A percentile compares a stretch with the other conserved stretches of the same genome.
Evolutionary conservation across 2,888 invertebrate species (phyloP).

Genomic region (Chouioia cunea): DNA sequence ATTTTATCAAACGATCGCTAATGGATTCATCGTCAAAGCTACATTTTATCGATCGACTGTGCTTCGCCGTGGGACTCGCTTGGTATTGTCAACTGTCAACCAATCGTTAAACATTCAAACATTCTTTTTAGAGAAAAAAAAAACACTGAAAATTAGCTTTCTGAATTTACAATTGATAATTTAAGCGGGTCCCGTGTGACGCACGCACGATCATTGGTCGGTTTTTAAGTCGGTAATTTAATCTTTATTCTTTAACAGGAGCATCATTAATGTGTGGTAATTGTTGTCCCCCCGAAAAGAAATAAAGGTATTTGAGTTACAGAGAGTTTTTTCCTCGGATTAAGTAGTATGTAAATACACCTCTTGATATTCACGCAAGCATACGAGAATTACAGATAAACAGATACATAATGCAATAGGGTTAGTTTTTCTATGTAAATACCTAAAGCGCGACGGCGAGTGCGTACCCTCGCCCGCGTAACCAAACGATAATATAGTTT

Average conservation of each 20-base stretch:
- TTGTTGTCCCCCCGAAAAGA: conserved; percentile 40
- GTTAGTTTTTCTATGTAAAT: conserved; percentile 66
- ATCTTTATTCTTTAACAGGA: conserved; percentile 36
- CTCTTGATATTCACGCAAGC: conserved; percentile 64
- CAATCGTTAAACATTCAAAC: conserved; percentile 8
- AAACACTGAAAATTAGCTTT: neutral
- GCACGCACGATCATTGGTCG: conserved; percentile 60
- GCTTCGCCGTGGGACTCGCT: conserved; percentile 55
- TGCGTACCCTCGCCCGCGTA: conserved; percentile 64
- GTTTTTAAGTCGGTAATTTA: conserved; percentile 53
- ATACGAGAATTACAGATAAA: conserved; percentile 64
- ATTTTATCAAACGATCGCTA: conserved; percentile 60
- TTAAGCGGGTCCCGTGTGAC: conserved; percentile 53
- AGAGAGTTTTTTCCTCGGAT: conserved; percentile 63
- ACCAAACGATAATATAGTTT: conserved; percentile 65
- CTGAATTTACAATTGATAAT: conserved; percentile 20
- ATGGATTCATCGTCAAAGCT: conserved; percentile 66
- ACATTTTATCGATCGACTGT: conserved; percentile 60
- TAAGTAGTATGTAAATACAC: conserved; percentile 68
- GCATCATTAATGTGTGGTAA: conserved; percentile 21
- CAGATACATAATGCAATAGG: conserved; percentile 66
- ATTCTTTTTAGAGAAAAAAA: conserved; percentile 25
- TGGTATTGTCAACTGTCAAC: conserved; percentile 6
- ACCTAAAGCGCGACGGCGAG: conserved; percentile 59
- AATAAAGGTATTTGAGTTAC: conserved; percentile 52